Evolutionary conservation across 2,888 invertebrate genomes (phyloP).

Genomic region (Xestia c-nigrum): DNA sequence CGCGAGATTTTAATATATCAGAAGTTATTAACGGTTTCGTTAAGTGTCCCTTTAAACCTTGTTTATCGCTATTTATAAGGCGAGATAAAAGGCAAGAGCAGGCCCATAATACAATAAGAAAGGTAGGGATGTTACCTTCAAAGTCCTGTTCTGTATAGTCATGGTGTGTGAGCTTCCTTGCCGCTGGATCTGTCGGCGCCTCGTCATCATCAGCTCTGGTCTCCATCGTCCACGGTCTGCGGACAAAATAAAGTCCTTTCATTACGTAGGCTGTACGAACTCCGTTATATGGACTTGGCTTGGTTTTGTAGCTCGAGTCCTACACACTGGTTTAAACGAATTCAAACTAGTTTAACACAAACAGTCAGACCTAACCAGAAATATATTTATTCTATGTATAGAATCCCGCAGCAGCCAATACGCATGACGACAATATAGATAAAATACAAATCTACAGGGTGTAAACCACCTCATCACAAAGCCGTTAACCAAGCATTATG

Average conservation of each 20-base stretch:
- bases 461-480: too few relatives aligned
- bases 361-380: too few relatives aligned
- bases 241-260: constrained; percentile 55
- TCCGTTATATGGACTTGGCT: not conserved
- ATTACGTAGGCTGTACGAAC: not conserved
- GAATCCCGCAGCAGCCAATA: too few relatives aligned
- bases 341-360: too few relatives aligned
- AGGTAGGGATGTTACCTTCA: constrained; percentile 92
- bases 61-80: not conserved
- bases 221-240: constrained; percentile 85
- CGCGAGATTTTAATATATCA: too few relatives aligned
- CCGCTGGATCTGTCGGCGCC: constrained; percentile 96
- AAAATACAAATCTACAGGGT: too few relatives aligned
- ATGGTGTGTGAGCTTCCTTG: constrained; percentile 93
- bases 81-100: not conserved
- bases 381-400: too few relatives aligned
- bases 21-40: not conserved
- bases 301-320: not conserved
- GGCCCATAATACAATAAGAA: not conserved
- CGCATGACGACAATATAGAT: too few relatives aligned
- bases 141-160: constrained; percentile 97
- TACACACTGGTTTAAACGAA: too few relatives aligned
- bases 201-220: constrained; percentile 92
- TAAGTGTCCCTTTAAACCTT: not conserved
- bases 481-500: too few relatives aligned